Base-by-base conservation (phyloP, 1,140 invertebrate genomes). In the Drosophila virilis region DNA sequence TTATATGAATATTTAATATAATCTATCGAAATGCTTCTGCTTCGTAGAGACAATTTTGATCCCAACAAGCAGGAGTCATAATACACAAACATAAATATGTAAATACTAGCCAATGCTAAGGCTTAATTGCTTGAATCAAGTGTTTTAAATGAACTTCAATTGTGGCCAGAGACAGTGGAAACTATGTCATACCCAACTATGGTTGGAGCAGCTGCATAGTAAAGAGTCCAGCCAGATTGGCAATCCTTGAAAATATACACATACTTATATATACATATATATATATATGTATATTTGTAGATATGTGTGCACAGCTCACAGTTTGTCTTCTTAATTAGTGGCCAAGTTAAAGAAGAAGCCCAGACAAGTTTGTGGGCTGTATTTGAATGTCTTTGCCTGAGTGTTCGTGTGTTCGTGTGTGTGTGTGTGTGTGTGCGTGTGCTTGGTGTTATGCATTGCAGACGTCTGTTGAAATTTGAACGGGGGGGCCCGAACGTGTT, bases 261-360 rank as follows among this genome's bases (percentile, higher is more conserved):
- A n/a, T 43, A 45, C n/a, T n/a, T 38, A 37, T 13, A 51, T 37
- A 33, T 58, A 28, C 58, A 17, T 43, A 13, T 55, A 46, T 22
- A 28, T 45, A 33, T 38, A 17, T 17, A n/a, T n/a, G n/a, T n/a
- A n/a, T n/a, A n/a, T n/a, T n/a, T n/a, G n/a, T 51, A 15, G 13
- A 22, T 28, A 40, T 66, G 43, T 60, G 22, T 73, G 61, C 62
- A 62, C 12, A 67, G 65, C 35, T 46, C 42, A 42, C 48, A 89
- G 79, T 89, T 88, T 88, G 79, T 88, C 83, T 88, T 88, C 80
- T 89, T 88, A 88, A 88, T 88, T 88, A 88, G 83, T 88, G 83
- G 84, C 67, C 76, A 69, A 89, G 80, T 80, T 76, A 48, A 60
- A 58, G 59, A 48, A 50, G 68, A 73, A 67, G 40, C 71, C 10